Base-by-base conservation (phyloP, 2,113 vertebrate genomes). In the Strix uralensis region DNA sequence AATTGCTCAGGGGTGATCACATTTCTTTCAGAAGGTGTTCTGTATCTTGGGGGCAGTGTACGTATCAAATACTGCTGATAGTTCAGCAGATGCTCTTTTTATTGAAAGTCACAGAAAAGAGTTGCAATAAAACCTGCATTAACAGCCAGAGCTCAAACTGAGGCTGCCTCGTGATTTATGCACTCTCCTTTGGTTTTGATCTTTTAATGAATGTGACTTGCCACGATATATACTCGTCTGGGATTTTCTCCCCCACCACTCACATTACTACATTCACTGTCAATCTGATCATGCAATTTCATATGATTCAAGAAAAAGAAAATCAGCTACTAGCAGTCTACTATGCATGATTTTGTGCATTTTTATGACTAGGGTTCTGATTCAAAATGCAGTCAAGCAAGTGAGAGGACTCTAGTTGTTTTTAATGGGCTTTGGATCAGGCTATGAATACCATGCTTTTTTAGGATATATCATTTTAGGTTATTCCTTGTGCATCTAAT, bases 91-190 rank as follows among this genome's bases (percentile, higher is more conserved):
- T 92, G 34, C 55, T 49, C 83, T 86, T 67, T 96, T 95, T 80
- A 67, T 86, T 90, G 87, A 94, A 96, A 90, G 86, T 73, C 49
- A 49, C 61, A 80, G 79, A 90, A 93, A 93, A 83, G 54, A 49
- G 52, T 90, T 92, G 74, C 88, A 96, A 94, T 96, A 97, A 97
- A 97, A 91, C 34, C 36, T 91, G 85, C 40, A 81, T 96, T 97
- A 96, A 85, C 90, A 92, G 74, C 88, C 86, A 77, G 84, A 90
- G 42, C 92, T 86, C 69, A 91, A 26, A 84, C 78, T 61, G 27
- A 90, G 67, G 82, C 81, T 96, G 88, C 38, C 26, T 73, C 0
- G 3, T 96, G 93, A 97, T 97, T 97, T 97, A 96, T 86, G 55
- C 70, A 46, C 73, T 94, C 88, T 91, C 57, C 81, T 70, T 95